Conservation (phyloP, 2,113 vertebrate species). For the Toxotes chatareus region DNA sequence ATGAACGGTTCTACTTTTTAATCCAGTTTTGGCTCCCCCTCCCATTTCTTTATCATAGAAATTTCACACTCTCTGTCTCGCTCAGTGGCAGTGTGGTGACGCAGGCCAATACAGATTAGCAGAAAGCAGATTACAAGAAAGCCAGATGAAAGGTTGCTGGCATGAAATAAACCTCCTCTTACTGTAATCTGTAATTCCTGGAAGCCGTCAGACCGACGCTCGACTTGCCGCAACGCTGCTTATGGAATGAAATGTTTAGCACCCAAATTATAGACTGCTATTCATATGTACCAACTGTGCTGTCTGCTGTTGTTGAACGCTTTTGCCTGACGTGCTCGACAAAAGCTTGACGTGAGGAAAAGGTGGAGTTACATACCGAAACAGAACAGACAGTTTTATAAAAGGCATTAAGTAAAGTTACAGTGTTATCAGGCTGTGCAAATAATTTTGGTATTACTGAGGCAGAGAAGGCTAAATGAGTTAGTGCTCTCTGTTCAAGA, state of each 20-base stretch:
- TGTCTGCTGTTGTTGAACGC: background rate
- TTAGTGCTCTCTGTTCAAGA: background rate
- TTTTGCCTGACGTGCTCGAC: background rate
- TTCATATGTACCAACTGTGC: background rate
- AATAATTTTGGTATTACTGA: background rate
- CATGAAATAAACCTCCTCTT: constrained; percentile 39
- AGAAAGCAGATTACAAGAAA: constrained; percentile 33
- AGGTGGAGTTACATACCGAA: background rate
- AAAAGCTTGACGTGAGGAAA: background rate
- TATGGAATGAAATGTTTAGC: constrained; percentile 26
- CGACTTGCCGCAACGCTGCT: background rate
- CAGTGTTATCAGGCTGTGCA: background rate
- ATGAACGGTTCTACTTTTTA: too few species aligned
- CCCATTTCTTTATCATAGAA: background rate
- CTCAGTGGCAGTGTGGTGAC: background rate
- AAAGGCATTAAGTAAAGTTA: background rate
- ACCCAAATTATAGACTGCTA: constrained; percentile 34
- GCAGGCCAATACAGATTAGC: background rate
- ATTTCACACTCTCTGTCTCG: background rate
- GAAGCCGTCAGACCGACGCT: constrained; percentile 16
- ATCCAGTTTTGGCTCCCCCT: background rate
- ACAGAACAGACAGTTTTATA: background rate
- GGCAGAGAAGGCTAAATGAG: background rate
- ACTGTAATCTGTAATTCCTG: constrained; percentile 33
- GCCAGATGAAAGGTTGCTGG: constrained; percentile 36